phyloP scores from a whole-genome alignment of 2,113 vertebrate genomes.

The Hemiprocne comata region DNA sequence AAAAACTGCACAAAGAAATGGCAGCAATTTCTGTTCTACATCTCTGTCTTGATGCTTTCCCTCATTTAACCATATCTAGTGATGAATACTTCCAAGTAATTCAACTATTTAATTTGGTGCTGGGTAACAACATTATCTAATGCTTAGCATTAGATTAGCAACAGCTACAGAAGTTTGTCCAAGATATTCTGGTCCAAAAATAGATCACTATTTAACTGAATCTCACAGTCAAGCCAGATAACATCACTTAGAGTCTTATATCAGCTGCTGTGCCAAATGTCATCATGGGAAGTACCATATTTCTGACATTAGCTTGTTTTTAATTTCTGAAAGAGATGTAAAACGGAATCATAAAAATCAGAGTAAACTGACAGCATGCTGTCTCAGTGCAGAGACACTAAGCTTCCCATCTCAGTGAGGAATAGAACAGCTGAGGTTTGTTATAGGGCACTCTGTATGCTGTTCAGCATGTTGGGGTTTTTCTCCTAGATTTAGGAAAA shows the following conservation, averaged over 20 bases:
- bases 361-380: not conserved
- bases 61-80: not conserved
- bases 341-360: not conserved
- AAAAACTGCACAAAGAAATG: not conserved
- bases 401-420: not conserved
- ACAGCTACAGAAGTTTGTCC: not conserved
- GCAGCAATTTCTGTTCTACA: not conserved
- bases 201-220: not conserved
- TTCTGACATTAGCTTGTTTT: not conserved
- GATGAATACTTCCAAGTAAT: not conserved
- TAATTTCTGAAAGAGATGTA: conserved; percentile 6
- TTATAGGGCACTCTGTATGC: not conserved
- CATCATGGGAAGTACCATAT: not conserved
- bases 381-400: not conserved
- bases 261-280: not conserved
- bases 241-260: not conserved
- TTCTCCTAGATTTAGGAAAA: not conserved
- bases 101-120: not conserved
- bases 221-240: not conserved
- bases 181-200: not conserved
- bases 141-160: not conserved
- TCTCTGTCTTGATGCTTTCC: not conserved
- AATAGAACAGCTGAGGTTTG: not conserved
- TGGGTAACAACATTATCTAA: not conserved
- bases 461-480: not conserved